phyloP scores from a whole-genome alignment of 1,140 invertebrate species.

The Plodia interpunctella region DNA sequence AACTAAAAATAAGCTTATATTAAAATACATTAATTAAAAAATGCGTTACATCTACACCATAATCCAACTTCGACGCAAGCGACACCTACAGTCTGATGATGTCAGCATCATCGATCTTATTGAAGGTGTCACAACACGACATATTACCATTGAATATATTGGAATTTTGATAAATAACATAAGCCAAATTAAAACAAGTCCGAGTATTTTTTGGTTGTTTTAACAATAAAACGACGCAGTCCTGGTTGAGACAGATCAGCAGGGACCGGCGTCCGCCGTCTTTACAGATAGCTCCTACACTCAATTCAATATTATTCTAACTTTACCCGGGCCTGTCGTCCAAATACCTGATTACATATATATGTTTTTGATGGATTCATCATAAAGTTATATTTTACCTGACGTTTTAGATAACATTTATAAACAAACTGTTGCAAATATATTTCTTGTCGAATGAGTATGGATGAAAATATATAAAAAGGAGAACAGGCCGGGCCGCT shows the following conservation, averaged over 20 bases:
- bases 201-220: neutral
- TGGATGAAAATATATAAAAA: too few species aligned
- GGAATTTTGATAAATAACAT: too few species aligned
- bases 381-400: too few species aligned
- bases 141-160: too few species aligned
- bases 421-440: too few species aligned
- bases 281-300: neutral
- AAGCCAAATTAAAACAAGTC: too few species aligned
- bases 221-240: neutral
- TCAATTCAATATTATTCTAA: neutral
- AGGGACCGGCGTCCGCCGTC: neutral
- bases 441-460: too few species aligned
- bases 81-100: neutral
- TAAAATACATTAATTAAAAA: neutral
- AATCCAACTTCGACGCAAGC: neutral
- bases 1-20: constrained; percentile 4
- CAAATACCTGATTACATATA: too few species aligned
- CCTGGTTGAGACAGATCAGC: neutral
- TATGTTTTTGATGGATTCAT: too few species aligned
- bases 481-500: constrained; percentile 7
- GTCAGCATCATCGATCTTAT: neutral
- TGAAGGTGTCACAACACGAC: neutral
- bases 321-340: neutral
- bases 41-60: neutral
- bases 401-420: too few species aligned